Evolutionary conservation across 53 echinoderm and acorn worm genomes (phyloP).

Genomic region (Glandiceps talaboti): DNA sequence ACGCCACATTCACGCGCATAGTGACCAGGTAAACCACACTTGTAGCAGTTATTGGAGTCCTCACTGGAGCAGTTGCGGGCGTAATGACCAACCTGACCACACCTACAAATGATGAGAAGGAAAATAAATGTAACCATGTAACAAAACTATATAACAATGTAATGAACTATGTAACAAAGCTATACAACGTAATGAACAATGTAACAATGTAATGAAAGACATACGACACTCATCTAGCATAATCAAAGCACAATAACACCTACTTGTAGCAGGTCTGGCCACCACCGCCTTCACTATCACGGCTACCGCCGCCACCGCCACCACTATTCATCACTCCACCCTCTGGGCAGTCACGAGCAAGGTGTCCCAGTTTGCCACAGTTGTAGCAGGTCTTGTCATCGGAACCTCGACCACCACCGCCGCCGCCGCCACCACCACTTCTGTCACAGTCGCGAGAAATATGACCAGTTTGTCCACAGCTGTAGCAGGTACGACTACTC

Average conservation of each 20-base stretch:
- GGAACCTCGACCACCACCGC: background rate
- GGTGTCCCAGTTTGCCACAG: conserved; percentile 27
- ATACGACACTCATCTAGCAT: no score
- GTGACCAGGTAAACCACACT: conserved; percentile 21
- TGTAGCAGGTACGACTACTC: conserved; percentile 18
- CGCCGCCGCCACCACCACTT: background rate
- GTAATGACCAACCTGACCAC: conserved; percentile 30
- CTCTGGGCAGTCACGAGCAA: conserved; percentile 24
- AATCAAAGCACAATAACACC: no score
- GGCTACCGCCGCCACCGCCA: background rate
- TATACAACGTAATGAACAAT: no score
- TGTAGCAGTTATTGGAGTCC: conserved; percentile 14
- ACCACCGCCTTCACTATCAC: background rate
- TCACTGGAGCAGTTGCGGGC: conserved; percentile 21
- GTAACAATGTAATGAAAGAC: no score
- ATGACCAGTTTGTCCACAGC: conserved; percentile 27
- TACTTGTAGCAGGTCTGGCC: background rate
- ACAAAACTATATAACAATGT: no score
- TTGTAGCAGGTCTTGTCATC: conserved; percentile 20
- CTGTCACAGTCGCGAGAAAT: conserved; percentile 20
- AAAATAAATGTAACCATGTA: no score
- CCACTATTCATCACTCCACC: background rate
- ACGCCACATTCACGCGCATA: conserved; percentile 21
- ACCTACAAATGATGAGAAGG: no score
- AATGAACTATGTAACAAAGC: no score